Evolutionary conservation across 2,888 invertebrate genomes (phyloP), one percentile per base, ranked within the genome.

Genomic region (Andrena marginata): DNA sequence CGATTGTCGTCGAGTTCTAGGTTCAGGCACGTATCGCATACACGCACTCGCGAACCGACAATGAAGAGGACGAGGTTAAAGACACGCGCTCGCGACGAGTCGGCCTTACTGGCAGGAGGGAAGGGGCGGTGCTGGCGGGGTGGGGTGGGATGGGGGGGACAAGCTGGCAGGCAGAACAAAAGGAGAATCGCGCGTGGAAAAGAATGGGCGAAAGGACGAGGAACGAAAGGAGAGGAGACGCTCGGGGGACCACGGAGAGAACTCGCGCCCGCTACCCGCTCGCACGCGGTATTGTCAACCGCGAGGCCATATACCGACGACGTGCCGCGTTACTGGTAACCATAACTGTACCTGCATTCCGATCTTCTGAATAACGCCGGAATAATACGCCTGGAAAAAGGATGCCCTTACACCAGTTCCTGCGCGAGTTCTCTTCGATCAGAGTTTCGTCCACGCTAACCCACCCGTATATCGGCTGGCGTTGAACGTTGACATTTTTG

Each of bases 321-420:
- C 84, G 88, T 82, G 84, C 87, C 87, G 85, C 86, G 88, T 89
- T 90, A 88, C 89, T 85, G 86, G 77, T 90, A 89, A 89, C 89
- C 87, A 86, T 91, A 92, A 92, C 92, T 92, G 93, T 92, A 91
- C 91, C 86, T 89, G 92, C 92, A 93, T 93, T 92, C 92, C 92
- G 87, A 92, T 93, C 92, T 89, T 87, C 84, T 92, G 93, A 93
- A 93, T 88, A 88, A 88, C 79, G 70, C 77, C 64, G 80, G 86
- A 85, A 85, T 87, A 88, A 88, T 85, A 85, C 83, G 77, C 23
- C 75, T 75, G 79, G 78, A 69, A 83, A 83, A 78, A 79, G 67
- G 63, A 85, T 65, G 76, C 59, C 70, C 63, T 59, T 56, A 20
- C 31, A 35, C 70, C 33, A 63, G n/a, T 59, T 62, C 77, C 59